A percentile compares a stretch with the other conserved stretches of the same genome.
Evolutionary conservation across 2,888 invertebrate genomes (phyloP).

Genomic region (Nymphalis polychloros): DNA sequence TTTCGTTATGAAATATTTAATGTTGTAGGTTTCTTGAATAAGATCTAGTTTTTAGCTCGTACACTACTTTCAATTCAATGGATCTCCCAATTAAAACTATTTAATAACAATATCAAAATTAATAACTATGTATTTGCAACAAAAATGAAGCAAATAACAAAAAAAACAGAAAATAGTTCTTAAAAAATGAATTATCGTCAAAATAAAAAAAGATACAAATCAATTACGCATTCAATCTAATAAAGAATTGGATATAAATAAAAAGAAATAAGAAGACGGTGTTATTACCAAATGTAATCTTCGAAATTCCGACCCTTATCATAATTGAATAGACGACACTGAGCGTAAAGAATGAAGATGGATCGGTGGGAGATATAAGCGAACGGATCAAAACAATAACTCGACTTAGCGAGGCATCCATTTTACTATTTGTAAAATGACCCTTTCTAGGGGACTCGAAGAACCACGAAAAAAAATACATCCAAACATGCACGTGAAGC

Average conservation of each 20-base stretch:
- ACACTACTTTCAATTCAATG: too few species aligned
- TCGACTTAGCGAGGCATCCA: conserved; percentile 40
- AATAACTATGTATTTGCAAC: too few species aligned
- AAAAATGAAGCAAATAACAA: neutral
- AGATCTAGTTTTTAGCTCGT: too few species aligned
- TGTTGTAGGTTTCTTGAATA: too few species aligned
- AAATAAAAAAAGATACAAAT: conserved; percentile 15
- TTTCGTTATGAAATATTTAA: too few species aligned
- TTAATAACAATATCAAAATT: neutral
- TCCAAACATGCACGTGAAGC: conserved; percentile 43
- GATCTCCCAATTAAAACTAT: too few species aligned
- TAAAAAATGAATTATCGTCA: conserved; percentile 8
- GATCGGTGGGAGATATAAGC: conserved; percentile 38
- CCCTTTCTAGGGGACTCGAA: conserved; percentile 48
- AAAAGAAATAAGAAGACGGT: conserved; percentile 18
- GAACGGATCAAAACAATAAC: conserved; percentile 50
- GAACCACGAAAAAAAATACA: conserved; percentile 36
- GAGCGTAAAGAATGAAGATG: conserved; percentile 45
- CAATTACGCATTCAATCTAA: conserved; percentile 24
- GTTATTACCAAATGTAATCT: conserved; percentile 33
- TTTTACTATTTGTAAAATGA: conserved; percentile 55
- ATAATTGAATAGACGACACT: conserved; percentile 43
- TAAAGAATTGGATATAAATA: conserved; percentile 23
- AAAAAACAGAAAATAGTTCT: neutral
- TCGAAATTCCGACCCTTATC: conserved; percentile 40